Conservation (phyloP, 2,113 vertebrate genomes). For the Naja naja region DNA sequence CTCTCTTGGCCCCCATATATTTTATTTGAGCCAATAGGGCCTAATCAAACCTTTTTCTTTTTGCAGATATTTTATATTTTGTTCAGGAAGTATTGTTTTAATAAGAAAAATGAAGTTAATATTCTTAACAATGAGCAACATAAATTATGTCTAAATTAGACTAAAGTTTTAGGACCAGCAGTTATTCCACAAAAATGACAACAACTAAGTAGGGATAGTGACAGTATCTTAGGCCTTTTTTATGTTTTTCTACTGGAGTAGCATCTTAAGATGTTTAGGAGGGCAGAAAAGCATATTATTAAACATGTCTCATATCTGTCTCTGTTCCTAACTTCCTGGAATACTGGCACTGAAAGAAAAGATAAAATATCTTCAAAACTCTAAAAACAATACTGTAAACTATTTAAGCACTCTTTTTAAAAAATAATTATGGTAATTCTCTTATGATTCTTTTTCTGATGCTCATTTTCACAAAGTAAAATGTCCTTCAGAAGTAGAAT, state of each 20-base stretch:
- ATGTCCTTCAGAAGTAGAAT: conserved; percentile 50
- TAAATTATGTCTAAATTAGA: conserved; percentile 25
- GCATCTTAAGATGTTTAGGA: not conserved
- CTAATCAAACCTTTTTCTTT: conserved; percentile 55
- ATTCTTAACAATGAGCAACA: conserved; percentile 22
- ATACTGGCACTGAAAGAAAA: conserved; percentile 3
- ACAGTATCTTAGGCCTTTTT: not conserved
- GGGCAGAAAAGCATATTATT: not conserved
- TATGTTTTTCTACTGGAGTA: conserved; percentile 1
- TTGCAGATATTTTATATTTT: conserved; percentile 52
- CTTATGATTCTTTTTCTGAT: conserved; percentile 40
- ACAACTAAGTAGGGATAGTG: conserved; percentile 17
- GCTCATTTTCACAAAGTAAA: conserved; percentile 53
- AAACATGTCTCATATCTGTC: not conserved
- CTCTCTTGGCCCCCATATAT: conserved; percentile 62
- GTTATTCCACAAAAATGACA: conserved; percentile 27
- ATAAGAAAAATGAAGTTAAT: conserved; percentile 35
- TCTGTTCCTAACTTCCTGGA: conserved; percentile 29
- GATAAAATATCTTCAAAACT: not conserved
- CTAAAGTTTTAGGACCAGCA: conserved; percentile 28
- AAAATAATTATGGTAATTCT: conserved; percentile 44
- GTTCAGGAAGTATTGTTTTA: conserved; percentile 49
- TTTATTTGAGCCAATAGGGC: conserved; percentile 67
- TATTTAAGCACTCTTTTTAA: conserved; percentile 32
- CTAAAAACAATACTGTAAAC: not conserved